These are phyloP conservation scores for Schlechtendalia chinensis DNA, from an alignment of 1,140 invertebrate genomes.

Conservation along the genomic window DNA sequence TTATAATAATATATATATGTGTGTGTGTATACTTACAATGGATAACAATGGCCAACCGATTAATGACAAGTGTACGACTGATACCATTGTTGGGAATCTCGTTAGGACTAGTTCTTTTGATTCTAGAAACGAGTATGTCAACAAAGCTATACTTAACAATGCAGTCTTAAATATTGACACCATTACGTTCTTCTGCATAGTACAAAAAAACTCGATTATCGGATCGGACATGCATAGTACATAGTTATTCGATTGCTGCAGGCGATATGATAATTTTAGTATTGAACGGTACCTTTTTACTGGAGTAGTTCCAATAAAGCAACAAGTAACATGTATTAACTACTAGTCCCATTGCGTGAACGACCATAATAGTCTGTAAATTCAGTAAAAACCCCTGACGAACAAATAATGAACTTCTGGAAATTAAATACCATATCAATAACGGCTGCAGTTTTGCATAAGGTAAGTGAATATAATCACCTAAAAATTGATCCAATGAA, in stretches of 20 bases:
- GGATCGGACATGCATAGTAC: no score
- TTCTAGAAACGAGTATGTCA: slow-evolving; percentile 28
- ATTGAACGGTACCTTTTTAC: slow-evolving; percentile 25
- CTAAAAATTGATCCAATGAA: slow-evolving; percentile 31
- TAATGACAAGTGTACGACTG: background rate
- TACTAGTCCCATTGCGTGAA: slow-evolving; percentile 18
- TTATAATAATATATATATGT: no score
- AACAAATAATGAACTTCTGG: slow-evolving; percentile 36
- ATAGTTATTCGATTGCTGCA: no score
- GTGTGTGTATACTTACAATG: background rate
- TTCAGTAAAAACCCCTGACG: slow-evolving; percentile 16
- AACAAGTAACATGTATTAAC: slow-evolving; percentile 16
- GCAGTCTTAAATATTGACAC: background rate
- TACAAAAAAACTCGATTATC: background rate
- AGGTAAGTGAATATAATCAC: background rate
- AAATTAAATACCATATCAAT: background rate
- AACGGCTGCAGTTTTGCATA: background rate
- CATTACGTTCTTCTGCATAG: background rate
- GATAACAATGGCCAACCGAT: slow-evolving; percentile 37
- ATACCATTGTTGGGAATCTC: slow-evolving; percentile 11
- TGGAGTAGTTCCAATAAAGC: slow-evolving; percentile 33
- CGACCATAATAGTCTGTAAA: slow-evolving; percentile 7
- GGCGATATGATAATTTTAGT: no score
- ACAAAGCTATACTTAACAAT: background rate
- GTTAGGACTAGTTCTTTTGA: slow-evolving; percentile 4